These are phyloP conservation scores for Dryomyza anilis DNA, from an alignment of 2,888 invertebrate genomes.

Conservation along the genomic window DNA sequence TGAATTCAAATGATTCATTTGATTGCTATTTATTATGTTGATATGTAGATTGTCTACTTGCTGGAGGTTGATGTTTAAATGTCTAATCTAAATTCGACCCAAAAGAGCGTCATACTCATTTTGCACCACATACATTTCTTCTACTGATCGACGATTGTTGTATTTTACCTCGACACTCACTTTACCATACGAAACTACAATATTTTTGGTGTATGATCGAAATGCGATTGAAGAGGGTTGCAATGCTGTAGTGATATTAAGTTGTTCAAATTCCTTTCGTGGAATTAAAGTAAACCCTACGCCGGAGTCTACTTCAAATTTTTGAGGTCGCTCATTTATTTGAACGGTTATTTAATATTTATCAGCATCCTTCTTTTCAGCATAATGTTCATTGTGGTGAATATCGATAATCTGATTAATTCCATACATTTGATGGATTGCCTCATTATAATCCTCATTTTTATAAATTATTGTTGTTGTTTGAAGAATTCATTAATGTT, in stretches of 20 bases:
- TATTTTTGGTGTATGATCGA: slow-evolving; percentile 25
- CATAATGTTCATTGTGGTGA: neutral
- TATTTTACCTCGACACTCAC: slow-evolving; percentile 21
- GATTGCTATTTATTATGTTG: neutral
- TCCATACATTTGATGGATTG: neutral
- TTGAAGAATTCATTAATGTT: slow-evolving; percentile 8
- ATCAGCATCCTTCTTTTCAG: neutral
- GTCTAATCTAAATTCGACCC: slow-evolving; percentile 27
- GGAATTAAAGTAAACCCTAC: slow-evolving; percentile 21
- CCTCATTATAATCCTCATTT: neutral
- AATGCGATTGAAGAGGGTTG: slow-evolving; percentile 19
- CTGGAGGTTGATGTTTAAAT: slow-evolving; percentile 24
- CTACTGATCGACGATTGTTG: slow-evolving; percentile 15
- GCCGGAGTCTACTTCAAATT: slow-evolving; percentile 24
- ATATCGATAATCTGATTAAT: neutral
- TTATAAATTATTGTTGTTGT: neutral
- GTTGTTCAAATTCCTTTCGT: slow-evolving; percentile 23
- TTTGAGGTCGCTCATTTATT: slow-evolving; percentile 21
- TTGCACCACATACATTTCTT: slow-evolving; percentile 30
- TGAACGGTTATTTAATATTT: slow-evolving; percentile 6
- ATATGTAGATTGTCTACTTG: slow-evolving; percentile 7
- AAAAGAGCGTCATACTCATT: slow-evolving; percentile 23
- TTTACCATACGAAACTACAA: too few relatives aligned
- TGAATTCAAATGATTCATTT: neutral
- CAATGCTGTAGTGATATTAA: slow-evolving; percentile 13